phyloP scores from a whole-genome alignment of 2,797 vertebrate species.

The Melanotaenia maccullochi region DNA sequence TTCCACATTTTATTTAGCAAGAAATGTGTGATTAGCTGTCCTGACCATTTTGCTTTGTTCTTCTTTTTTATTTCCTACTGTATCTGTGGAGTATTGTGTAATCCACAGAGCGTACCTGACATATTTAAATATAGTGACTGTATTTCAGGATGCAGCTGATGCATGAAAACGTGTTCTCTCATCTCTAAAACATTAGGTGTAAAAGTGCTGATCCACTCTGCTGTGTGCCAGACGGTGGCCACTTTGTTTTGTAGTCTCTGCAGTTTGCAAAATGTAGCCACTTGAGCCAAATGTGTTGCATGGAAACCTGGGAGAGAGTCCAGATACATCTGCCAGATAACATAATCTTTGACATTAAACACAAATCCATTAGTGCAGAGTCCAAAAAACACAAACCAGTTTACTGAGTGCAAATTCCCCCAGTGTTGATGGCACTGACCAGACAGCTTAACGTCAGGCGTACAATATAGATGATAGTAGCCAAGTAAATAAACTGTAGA shows the following conservation, averaged over 20 bases:
- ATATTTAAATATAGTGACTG: constrained; percentile 8
- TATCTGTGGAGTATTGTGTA: neutral
- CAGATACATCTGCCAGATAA: constrained; percentile 43
- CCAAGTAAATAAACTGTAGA: constrained; percentile 51
- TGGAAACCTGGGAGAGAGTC: constrained; percentile 45
- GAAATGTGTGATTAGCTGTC: neutral
- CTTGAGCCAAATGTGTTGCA: constrained; percentile 42
- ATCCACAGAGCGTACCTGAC: constrained; percentile 4
- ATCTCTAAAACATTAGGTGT: constrained; percentile 23
- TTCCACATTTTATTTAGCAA: constrained; percentile 1
- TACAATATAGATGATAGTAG: constrained; percentile 21
- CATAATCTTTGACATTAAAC: constrained; percentile 43
- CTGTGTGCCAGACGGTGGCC: constrained; percentile 22
- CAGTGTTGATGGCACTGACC: neutral
- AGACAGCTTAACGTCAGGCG: constrained; percentile 2
- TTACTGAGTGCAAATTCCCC: constrained; percentile 18
- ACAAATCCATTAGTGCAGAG: constrained; percentile 40
- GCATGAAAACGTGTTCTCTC: constrained; percentile 11
- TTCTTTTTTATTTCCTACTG: neutral
- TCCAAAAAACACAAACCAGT: constrained; percentile 43
- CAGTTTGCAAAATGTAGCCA: constrained; percentile 50
- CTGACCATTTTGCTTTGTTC: constrained; percentile 9
- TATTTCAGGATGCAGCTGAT: constrained; percentile 27
- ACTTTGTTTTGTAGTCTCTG: constrained; percentile 19
- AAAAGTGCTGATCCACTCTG: constrained; percentile 49